phyloP scores from a whole-genome alignment of 1,140 invertebrate genomes.

The Hetaerina americana region DNA sequence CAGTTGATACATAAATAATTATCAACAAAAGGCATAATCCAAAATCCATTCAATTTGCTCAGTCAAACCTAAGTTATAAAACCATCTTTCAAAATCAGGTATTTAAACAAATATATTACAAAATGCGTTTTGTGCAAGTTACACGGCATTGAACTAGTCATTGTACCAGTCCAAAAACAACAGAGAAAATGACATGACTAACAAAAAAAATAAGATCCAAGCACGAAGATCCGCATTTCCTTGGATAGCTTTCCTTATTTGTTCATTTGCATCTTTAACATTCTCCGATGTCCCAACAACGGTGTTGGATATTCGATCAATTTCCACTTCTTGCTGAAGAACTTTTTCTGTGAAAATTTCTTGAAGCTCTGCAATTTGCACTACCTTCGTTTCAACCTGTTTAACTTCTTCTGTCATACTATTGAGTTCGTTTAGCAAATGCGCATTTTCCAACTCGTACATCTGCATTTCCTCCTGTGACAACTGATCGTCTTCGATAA shows the following conservation, averaged over 20 bases:
- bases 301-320: constrained; percentile 75
- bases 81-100: no score
- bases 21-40: neutral
- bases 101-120: no score
- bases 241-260: constrained; percentile 90
- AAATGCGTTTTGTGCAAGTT: neutral
- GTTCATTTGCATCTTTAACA: constrained; percentile 90
- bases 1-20: neutral
- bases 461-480: constrained; percentile 81
- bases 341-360: constrained; percentile 96
- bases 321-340: constrained; percentile 85
- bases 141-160: constrained; percentile 43
- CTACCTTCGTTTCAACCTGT: constrained; percentile 82
- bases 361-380: constrained; percentile 92
- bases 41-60: neutral
- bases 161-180: constrained; percentile 99
- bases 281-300: constrained; percentile 88
- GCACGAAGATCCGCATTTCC: constrained; percentile 87
- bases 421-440: constrained; percentile 73
- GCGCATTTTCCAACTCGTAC: constrained; percentile 74
- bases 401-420: constrained; percentile 57
- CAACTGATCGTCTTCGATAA: constrained; percentile 24
- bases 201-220: constrained; percentile 87
- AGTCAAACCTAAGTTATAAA: neutral
- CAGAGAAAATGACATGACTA: constrained; percentile 91